phyloP scores from a whole-genome alignment of 2,797 vertebrate species.

The Pangasius larnaudii region DNA sequence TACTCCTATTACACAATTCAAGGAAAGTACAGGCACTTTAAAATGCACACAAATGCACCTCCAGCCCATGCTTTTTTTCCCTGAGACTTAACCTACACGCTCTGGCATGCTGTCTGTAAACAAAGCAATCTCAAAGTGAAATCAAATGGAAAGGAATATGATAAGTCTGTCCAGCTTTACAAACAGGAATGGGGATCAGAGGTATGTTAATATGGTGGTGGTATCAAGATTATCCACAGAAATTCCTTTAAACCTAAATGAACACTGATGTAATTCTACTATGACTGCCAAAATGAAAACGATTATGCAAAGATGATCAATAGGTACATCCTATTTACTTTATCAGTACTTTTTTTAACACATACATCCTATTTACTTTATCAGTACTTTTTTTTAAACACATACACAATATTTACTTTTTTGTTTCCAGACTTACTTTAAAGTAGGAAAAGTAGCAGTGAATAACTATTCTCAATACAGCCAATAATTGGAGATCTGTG shows the following conservation, averaged over 20 bases:
- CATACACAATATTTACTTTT: background rate
- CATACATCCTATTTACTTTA: background rate
- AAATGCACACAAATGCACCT: background rate
- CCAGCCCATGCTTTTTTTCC: background rate
- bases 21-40: constrained; percentile 6
- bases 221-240: background rate
- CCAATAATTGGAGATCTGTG: background rate
- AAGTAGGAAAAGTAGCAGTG: background rate
- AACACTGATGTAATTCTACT: background rate
- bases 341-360: background rate
- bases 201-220: background rate
- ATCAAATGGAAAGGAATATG: background rate
- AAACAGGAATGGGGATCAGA: background rate
- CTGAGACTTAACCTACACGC: background rate
- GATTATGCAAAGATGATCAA: background rate
- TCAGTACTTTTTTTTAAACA: background rate
- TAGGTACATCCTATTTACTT: background rate
- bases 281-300: background rate
- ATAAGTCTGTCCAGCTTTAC: background rate
- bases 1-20: background rate
- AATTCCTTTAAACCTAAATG: background rate
- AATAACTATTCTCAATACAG: background rate
- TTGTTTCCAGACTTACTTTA: background rate
- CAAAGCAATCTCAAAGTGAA: constrained; percentile 6
- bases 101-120: constrained; percentile 1